phyloP scores from a whole-genome alignment of 2,888 invertebrate species.

The Nebria salina region DNA sequence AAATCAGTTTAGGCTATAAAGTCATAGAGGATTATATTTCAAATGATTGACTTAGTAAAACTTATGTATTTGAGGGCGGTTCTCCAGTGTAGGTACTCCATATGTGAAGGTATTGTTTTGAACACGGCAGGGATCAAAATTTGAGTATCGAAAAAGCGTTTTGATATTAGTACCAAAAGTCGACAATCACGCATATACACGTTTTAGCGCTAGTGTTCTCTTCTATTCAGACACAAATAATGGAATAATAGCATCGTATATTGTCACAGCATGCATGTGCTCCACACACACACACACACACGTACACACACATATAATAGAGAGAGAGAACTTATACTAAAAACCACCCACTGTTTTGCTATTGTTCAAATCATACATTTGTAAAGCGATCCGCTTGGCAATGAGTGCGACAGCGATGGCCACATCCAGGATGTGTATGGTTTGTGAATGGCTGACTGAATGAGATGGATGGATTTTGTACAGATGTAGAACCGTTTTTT shows the following conservation, averaged over 20 bases:
- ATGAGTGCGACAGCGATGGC: neutral
- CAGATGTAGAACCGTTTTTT: conserved; percentile 20
- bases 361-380: conserved; percentile 20
- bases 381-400: conserved; percentile 7
- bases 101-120: neutral
- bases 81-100: neutral
- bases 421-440: conserved; percentile 6
- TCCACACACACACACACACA: conserved; percentile 19
- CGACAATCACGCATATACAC: neutral
- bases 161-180: conserved; percentile 18
- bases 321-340: neutral
- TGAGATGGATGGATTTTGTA: neutral
- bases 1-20: neutral
- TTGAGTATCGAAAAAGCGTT: conserved; percentile 16
- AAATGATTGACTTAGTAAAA: neutral
- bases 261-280: conserved; percentile 60
- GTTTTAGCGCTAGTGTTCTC: neutral
- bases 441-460: neutral
- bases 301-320: neutral
- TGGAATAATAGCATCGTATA: conserved; percentile 58
- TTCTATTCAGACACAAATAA: conserved; percentile 51
- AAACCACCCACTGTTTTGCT: conserved; percentile 59
- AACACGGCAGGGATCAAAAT: neutral
- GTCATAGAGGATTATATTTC: neutral
- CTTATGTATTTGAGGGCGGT: neutral